A percentile compares a stretch with the other conserved stretches of the same genome.
Conservation (phyloP, 2,888 invertebrate species). For the Perizoma affinitatum region DNA sequence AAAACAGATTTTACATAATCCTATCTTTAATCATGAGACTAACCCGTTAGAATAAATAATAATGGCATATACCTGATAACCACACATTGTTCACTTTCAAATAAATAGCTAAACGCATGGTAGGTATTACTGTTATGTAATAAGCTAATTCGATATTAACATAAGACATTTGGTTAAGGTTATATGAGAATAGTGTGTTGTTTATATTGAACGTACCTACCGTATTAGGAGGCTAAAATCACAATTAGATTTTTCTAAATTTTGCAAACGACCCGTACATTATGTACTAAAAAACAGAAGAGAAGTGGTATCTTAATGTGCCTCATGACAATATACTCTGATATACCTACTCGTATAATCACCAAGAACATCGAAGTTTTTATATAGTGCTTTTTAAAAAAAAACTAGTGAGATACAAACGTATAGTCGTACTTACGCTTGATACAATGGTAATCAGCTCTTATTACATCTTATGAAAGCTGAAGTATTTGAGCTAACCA, state of each 20-base stretch:
- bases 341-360: slow-evolving; percentile 52
- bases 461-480: slow-evolving; percentile 53
- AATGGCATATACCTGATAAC: slow-evolving; percentile 2
- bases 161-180: slow-evolving; percentile 18
- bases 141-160: slow-evolving; percentile 15
- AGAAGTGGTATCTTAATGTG: slow-evolving; percentile 39
- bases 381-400: slow-evolving; percentile 52
- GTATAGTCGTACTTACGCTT: slow-evolving; percentile 49
- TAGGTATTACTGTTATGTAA: slow-evolving; percentile 19
- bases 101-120: slow-evolving; percentile 15
- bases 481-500: slow-evolving; percentile 60
- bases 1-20: slow-evolving; percentile 13
- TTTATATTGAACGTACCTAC: not conserved
- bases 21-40: slow-evolving; percentile 24
- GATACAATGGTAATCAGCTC: slow-evolving; percentile 41
- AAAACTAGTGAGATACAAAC: slow-evolving; percentile 51
- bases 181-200: slow-evolving; percentile 7
- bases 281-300: not conserved
- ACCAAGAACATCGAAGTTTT: slow-evolving; percentile 69
- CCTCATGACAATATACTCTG: slow-evolving; percentile 61
- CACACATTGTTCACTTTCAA: slow-evolving; percentile 10
- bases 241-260: slow-evolving; percentile 3
- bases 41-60: slow-evolving; percentile 18
- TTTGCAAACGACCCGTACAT: slow-evolving; percentile 3
- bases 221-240: slow-evolving; percentile 13